These are phyloP conservation scores for Agrypnia vestita DNA, from an alignment of 1,140 invertebrate genomes.

Conservation along the genomic window DNA sequence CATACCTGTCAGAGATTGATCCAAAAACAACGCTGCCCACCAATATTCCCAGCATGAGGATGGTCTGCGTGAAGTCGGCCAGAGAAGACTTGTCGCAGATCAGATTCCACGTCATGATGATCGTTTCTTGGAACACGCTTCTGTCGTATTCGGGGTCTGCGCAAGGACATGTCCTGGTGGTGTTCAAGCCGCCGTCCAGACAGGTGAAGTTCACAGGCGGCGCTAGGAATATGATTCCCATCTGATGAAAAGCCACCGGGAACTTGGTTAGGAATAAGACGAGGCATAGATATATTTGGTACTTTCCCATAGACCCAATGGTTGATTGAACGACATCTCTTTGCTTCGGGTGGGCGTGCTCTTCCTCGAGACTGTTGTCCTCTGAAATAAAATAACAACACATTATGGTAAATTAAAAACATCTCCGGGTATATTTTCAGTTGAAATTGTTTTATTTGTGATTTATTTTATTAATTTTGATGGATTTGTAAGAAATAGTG, in stretches of 20 bases:
- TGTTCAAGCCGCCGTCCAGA: constrained; percentile 62
- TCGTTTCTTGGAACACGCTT: constrained; percentile 79
- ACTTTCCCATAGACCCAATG: constrained; percentile 80
- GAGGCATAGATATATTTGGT: constrained; percentile 78
- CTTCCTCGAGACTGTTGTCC: not conserved
- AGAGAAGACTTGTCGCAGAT: constrained; percentile 79
- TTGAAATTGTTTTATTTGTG: too few relatives aligned
- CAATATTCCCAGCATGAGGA: constrained; percentile 69
- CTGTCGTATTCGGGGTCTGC: constrained; percentile 75
- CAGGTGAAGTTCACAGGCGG: constrained; percentile 72
- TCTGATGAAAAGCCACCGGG: constrained; percentile 81
- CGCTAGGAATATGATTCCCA: constrained; percentile 78
- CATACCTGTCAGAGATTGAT: constrained; percentile 70
- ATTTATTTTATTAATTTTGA: too few relatives aligned
- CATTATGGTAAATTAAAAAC: too few relatives aligned
- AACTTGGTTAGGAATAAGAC: constrained; percentile 80
- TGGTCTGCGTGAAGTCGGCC: constrained; percentile 78
- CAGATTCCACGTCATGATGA: constrained; percentile 83
- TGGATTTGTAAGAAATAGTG: too few relatives aligned
- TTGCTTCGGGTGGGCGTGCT: not conserved
- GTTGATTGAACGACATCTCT: constrained; percentile 71
- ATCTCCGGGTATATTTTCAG: too few relatives aligned
- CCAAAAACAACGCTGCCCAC: constrained; percentile 70
- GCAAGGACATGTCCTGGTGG: constrained; percentile 72
- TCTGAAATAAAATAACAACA: not conserved